phyloP scores from a whole-genome alignment of 2,888 invertebrate genomes.

The Parthenolecanium corni region DNA sequence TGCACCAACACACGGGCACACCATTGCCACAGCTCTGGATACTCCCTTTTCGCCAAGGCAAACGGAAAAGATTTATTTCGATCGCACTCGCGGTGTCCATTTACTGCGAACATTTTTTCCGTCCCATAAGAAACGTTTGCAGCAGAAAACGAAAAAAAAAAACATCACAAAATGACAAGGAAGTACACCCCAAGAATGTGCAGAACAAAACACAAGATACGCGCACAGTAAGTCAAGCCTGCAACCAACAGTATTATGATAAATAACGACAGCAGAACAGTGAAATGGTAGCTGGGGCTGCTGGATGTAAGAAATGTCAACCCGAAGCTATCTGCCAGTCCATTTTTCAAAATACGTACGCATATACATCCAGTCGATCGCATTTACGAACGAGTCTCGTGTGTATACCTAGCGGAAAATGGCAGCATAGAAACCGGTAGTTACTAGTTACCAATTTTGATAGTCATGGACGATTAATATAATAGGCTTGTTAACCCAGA shows the following conservation, averaged over 20 bases:
- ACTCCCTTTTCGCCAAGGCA: conserved; percentile 6
- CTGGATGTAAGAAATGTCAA: too few relatives aligned
- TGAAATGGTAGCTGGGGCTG: too few relatives aligned
- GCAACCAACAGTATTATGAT: conserved; percentile 12
- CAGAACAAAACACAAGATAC: background rate
- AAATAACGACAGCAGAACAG: conserved; percentile 4
- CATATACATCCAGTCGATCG: too few relatives aligned
- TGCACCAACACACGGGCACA: conserved; percentile 1
- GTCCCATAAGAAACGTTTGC: background rate
- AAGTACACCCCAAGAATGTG: background rate
- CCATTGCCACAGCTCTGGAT: conserved; percentile 2
- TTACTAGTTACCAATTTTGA: too few relatives aligned
- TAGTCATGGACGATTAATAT: too few relatives aligned
- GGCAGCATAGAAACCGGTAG: too few relatives aligned
- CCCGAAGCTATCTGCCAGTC: too few relatives aligned
- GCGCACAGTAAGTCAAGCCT: conserved; percentile 10
- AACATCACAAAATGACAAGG: background rate
- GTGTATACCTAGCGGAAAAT: too few relatives aligned
- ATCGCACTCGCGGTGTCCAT: conserved; percentile 24
- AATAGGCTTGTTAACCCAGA: too few relatives aligned
- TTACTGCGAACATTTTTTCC: conserved; percentile 23
- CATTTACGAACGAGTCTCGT: too few relatives aligned
- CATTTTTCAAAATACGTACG: too few relatives aligned
- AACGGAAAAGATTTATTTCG: conserved; percentile 20
- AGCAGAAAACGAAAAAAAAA: background rate